Evolutionary conservation across 2,888 invertebrate genomes (phyloP).

Genomic region (Eutolmus rufibarbis): DNA sequence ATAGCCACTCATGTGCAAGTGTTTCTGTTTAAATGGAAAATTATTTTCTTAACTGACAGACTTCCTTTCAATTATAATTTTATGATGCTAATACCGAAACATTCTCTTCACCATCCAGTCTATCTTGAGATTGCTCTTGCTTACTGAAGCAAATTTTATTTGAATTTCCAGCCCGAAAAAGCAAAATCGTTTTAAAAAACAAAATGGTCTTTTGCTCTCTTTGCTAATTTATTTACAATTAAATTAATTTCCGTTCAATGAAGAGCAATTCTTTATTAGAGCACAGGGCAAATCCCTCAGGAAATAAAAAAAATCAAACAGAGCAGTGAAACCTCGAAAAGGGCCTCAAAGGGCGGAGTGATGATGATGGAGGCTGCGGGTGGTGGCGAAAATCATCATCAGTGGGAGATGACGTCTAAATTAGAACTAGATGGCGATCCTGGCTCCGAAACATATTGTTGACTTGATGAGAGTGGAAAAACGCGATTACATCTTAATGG

Average conservation of each 20-base stretch:
- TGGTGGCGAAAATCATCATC: neutral
- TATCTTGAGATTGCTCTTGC: neutral
- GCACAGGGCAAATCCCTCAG: neutral
- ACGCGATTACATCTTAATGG: conserved; percentile 8
- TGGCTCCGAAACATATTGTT: neutral
- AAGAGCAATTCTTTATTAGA: neutral
- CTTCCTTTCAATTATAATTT: neutral
- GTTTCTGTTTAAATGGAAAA: neutral
- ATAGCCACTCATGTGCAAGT: neutral
- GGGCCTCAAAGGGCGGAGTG: neutral
- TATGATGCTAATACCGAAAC: neutral
- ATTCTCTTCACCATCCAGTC: neutral
- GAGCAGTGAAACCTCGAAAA: neutral
- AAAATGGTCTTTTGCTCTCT: neutral
- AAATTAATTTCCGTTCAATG: neutral
- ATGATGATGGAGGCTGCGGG: neutral
- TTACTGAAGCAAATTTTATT: neutral
- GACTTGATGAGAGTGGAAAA: neutral
- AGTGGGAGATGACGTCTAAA: neutral
- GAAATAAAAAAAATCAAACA: neutral
- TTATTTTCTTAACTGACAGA: too few species aligned
- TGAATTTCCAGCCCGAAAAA: neutral
- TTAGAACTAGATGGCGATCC: neutral
- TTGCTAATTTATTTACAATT: neutral
- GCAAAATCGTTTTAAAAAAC: neutral